Percentiles rank a stretch among this genome's conserved stretches.
Conservation (phyloP, 2,888 invertebrate genomes). For the Drosophila buzzatii region DNA sequence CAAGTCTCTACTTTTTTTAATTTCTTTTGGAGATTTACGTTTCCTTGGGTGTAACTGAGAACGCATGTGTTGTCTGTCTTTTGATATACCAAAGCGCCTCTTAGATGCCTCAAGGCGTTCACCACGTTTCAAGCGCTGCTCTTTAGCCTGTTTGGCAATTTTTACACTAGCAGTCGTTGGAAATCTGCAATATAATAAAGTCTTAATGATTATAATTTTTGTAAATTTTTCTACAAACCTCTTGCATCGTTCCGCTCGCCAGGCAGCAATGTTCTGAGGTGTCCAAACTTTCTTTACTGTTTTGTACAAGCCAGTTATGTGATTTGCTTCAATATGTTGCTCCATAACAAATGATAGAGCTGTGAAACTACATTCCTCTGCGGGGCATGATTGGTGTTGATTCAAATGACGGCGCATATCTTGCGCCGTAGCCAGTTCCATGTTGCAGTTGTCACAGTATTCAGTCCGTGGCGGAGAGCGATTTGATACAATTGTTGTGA, state of each 20-base stretch:
- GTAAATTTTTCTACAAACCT: slow-evolving; percentile 80
- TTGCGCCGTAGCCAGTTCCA: slow-evolving; percentile 88
- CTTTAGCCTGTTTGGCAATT: slow-evolving; percentile 87
- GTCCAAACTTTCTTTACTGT: slow-evolving; percentile 91
- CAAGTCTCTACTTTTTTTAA: background rate
- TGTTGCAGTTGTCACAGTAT: slow-evolving; percentile 93
- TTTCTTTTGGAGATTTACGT: slow-evolving; percentile 21
- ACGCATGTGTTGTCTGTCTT: slow-evolving; percentile 82
- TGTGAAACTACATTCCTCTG: slow-evolving; percentile 89
- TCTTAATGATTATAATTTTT: background rate
- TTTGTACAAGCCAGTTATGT: slow-evolving; percentile 92
- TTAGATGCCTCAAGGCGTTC: slow-evolving; percentile 88
- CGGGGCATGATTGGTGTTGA: slow-evolving; percentile 92
- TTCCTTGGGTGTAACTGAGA: slow-evolving; percentile 20
- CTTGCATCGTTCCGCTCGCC: slow-evolving; percentile 93
- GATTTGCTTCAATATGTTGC: slow-evolving; percentile 93
- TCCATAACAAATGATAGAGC: slow-evolving; percentile 88
- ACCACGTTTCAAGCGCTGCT: slow-evolving; percentile 90
- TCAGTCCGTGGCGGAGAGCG: slow-evolving; percentile 72
- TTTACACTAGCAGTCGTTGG: slow-evolving; percentile 90
- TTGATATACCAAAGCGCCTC: slow-evolving; percentile 84
- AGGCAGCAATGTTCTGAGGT: slow-evolving; percentile 93
- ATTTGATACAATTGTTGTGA: background rate
- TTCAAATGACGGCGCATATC: slow-evolving; percentile 89
- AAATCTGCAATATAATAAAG: slow-evolving; percentile 84